phyloP scores from a whole-genome alignment of 2,797 vertebrate species.

The Poecilia wingei region DNA sequence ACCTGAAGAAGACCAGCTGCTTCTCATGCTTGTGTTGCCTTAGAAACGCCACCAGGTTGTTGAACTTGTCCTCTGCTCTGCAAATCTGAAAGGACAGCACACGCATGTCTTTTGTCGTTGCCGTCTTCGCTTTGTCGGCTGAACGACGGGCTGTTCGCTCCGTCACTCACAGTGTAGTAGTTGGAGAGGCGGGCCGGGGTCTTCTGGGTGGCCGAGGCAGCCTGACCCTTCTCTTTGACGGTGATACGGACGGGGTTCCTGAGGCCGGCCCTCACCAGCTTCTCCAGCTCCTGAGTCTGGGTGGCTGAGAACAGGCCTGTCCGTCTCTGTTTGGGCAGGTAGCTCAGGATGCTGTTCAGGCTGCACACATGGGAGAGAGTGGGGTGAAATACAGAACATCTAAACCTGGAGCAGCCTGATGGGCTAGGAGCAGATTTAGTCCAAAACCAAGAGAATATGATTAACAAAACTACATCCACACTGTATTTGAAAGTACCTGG shows the following conservation, averaged over 20 bases:
- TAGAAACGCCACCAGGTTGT: conserved; percentile 92
- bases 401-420: not conserved
- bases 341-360: conserved; percentile 89
- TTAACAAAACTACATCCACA: no score
- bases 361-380: conserved; percentile 63
- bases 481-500: conserved; percentile 77
- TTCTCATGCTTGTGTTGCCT: conserved; percentile 90
- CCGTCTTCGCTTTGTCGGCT: accelerated
- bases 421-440: not conserved
- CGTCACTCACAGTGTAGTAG: conserved; percentile 87
- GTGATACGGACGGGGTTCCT: conserved; percentile 94
- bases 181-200: conserved; percentile 91
- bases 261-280: conserved; percentile 93
- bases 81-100: conserved; percentile 81
- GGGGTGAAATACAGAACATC: not conserved
- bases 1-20: conserved; percentile 96
- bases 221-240: conserved; percentile 94
- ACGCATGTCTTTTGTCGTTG: not conserved
- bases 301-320: conserved; percentile 97
- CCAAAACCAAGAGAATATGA: not conserved
- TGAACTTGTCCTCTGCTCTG: conserved; percentile 92
- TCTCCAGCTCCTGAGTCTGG: conserved; percentile 97
- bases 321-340: conserved; percentile 93
- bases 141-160: not conserved
- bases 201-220: conserved; percentile 85